Conservation (phyloP, 2,113 vertebrate genomes). For the Crocuta crocuta region DNA sequence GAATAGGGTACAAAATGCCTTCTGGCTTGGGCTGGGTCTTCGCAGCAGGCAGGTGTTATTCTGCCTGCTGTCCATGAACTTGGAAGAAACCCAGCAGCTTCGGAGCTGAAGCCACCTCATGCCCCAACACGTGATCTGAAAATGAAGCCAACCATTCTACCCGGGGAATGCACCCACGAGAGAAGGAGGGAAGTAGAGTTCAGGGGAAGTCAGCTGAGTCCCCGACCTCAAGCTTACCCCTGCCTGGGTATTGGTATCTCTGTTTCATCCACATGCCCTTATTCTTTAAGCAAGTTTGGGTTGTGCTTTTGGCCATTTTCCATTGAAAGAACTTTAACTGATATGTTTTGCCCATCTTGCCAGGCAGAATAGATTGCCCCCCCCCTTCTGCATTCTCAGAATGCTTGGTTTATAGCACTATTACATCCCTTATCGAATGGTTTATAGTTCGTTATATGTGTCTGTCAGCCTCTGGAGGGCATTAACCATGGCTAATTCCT, state of each 20-base stretch:
- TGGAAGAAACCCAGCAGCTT: not conserved
- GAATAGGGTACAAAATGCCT: not conserved
- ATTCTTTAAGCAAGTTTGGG: not conserved
- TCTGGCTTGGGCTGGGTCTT: not conserved
- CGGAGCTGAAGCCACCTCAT: not conserved
- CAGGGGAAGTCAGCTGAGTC: not conserved
- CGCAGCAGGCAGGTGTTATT: not conserved
- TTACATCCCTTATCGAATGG: not conserved
- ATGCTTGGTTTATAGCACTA: not conserved
- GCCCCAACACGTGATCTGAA: not conserved
- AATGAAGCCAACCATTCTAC: rapidly evolving
- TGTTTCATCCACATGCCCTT: not conserved
- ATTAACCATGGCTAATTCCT: not conserved
- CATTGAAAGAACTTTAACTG: not conserved
- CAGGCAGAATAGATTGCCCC: not conserved
- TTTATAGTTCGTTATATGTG: not conserved
- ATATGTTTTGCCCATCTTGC: not conserved
- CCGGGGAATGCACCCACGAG: no score
- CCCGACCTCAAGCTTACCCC: not conserved
- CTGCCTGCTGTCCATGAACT: not conserved
- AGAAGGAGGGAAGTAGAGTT: not conserved
- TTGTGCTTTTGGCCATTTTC: not conserved
- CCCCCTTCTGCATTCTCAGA: not conserved
- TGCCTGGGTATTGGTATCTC: no score
- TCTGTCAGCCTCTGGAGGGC: not conserved